phyloP scores from a whole-genome alignment of 2,888 invertebrate genomes.

The Trichogramma evanescens region DNA sequence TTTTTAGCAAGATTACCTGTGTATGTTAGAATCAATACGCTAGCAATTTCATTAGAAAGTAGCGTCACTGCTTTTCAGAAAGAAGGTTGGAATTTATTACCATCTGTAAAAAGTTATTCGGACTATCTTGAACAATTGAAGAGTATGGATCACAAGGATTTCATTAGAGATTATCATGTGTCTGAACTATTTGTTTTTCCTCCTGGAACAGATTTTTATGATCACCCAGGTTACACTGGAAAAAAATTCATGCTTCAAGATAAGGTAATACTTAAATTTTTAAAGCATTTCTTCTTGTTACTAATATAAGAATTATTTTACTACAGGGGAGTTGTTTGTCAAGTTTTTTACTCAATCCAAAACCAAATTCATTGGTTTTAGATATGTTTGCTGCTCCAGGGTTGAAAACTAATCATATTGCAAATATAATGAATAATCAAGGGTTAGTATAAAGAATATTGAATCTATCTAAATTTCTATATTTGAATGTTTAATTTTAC shows the following conservation, averaged over 20 bases:
- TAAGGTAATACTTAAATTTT: conserved; percentile 60
- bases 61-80: conserved; percentile 61
- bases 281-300: neutral
- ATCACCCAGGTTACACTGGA: conserved; percentile 60
- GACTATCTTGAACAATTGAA: conserved; percentile 57
- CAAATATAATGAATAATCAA: conserved; percentile 71
- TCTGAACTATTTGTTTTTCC: conserved; percentile 82
- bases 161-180: conserved; percentile 76
- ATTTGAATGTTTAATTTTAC: too few relatives aligned
- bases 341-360: conserved; percentile 68
- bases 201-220: conserved; percentile 61
- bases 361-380: conserved; percentile 65
- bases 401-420: conserved; percentile 88
- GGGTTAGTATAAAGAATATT: conserved; percentile 48
- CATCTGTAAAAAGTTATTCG: conserved; percentile 53
- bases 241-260: conserved; percentile 83
- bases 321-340: conserved; percentile 85
- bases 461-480: neutral
- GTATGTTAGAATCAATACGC: conserved; percentile 80
- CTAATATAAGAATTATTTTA: conserved; percentile 3
- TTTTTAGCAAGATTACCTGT: conserved; percentile 58
- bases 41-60: conserved; percentile 60
- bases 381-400: conserved; percentile 99
- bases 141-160: conserved; percentile 56
- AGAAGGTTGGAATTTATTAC: conserved; percentile 63